These are phyloP conservation scores for Gryon sp. DNA, from an alignment of 1,140 invertebrate genomes.

Conservation along the genomic window DNA sequence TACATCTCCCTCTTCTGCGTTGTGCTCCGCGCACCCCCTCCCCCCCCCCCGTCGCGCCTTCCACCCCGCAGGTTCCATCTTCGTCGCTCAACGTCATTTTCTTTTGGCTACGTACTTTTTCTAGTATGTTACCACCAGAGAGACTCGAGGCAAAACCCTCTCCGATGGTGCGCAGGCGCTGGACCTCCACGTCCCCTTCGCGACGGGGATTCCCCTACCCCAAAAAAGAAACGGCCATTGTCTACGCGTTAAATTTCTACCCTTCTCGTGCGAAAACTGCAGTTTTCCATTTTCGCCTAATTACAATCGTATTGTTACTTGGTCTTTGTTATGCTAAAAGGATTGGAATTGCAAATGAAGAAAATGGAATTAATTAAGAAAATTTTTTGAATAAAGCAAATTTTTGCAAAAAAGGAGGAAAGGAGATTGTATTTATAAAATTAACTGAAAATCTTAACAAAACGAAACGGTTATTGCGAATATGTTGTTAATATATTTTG, in stretches of 20 bases:
- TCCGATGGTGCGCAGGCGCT: slow-evolving; percentile 48
- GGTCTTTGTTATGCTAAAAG: too few species aligned
- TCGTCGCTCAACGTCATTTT: slow-evolving; percentile 41
- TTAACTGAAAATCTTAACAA: too few species aligned
- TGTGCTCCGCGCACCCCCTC: slow-evolving; percentile 68
- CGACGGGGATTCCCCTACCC: slow-evolving; percentile 34
- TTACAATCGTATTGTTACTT: slow-evolving; percentile 1
- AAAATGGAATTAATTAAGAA: too few species aligned
- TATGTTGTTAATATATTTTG: too few species aligned
- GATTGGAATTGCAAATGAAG: too few species aligned
- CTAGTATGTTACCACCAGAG: slow-evolving; percentile 25
- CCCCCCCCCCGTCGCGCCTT: slow-evolving; percentile 67
- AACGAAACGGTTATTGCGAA: too few species aligned
- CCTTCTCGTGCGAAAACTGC: slow-evolving; percentile 52
- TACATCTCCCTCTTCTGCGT: slow-evolving; percentile 74
- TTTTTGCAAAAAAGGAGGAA: too few species aligned
- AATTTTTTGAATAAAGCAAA: too few species aligned
- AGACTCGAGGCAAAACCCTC: slow-evolving; percentile 67
- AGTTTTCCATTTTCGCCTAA: slow-evolving; percentile 38
- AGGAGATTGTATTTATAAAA: too few species aligned
- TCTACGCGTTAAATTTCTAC: slow-evolving; percentile 75
- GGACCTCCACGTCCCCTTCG: slow-evolving; percentile 50
- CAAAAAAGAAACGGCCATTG: slow-evolving; percentile 71
- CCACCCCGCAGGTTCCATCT: slow-evolving; percentile 36
- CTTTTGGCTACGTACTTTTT: slow-evolving; percentile 47